phyloP scores from a whole-genome alignment of 2,113 vertebrate species.

The Periophthalmus modestus region DNA sequence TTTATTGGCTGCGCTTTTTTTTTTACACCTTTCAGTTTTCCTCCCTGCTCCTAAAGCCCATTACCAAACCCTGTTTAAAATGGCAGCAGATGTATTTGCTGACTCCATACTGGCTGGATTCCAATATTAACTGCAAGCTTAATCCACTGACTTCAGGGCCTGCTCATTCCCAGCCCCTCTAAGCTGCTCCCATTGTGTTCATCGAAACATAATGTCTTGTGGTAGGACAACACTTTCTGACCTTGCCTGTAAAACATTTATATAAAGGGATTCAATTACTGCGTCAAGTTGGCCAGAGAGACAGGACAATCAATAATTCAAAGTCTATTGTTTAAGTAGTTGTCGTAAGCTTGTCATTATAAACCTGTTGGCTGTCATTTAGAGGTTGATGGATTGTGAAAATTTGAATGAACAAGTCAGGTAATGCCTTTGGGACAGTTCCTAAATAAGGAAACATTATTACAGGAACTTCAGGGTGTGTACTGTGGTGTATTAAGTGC shows the following conservation, averaged over 20 bases:
- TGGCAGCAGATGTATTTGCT: conserved; percentile 41
- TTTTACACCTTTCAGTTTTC: conserved; percentile 30
- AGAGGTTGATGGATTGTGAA: conserved; percentile 56
- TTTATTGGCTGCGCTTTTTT: not conserved
- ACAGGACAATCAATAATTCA: conserved; percentile 31
- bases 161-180: conserved; percentile 28
- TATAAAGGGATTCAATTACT: conserved; percentile 54
- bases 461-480: conserved; percentile 23
- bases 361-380: conserved; percentile 58
- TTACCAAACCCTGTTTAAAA: conserved; percentile 47
- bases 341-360: conserved; percentile 49
- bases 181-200: conserved; percentile 28
- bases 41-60: conserved; percentile 32
- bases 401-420: conserved; percentile 43
- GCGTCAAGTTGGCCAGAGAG: conserved; percentile 48
- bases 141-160: conserved; percentile 34
- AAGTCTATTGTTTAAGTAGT: conserved; percentile 42
- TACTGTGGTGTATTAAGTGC: not conserved
- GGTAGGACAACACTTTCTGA: conserved; percentile 34
- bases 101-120: conserved; percentile 46
- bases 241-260: conserved; percentile 50
- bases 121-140: conserved; percentile 44
- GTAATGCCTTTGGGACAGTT: conserved; percentile 56
- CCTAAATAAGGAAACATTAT: conserved; percentile 32
- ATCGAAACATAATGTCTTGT: conserved; percentile 31